Base-by-base conservation (phyloP, 1,140 invertebrate species). In the Aphis gossypii region DNA sequence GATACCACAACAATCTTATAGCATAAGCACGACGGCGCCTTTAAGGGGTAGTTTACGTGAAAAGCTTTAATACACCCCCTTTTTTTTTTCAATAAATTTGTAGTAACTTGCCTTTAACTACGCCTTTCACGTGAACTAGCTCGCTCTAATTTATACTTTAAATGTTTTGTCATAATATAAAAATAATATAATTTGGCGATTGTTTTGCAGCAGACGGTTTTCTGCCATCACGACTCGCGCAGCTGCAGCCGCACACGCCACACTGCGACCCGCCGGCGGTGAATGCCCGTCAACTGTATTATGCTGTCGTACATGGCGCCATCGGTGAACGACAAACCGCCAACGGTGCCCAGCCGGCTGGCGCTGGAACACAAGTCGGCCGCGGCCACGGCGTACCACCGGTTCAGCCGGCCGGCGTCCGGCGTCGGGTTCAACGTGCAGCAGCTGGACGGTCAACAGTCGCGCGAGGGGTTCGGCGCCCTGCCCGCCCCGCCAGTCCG, bases 261-360 rank as follows among this genome's bases (percentile, higher is more conserved):
- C 11, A 76, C 60, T n/a, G 60, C 18, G 35, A 23, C 48, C 38
- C 11, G 60, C 68, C 11, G n/a, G 25, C 11, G 48, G 88, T 82
- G 89, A 68, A 90, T 60, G 89, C 25, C 23, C 38, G 89, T 60
- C 23, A 44, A 20, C 25, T 94, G 68, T 92, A 94, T 91, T 54
- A 97, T 97, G 96, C 95, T 97, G 95, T 97, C 96, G 60, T 97
- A 97, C 94, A 96, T 97, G 96, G 95, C 97, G 94, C 96, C 96
- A 41, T 96, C 96, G 44, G 96, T 96, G 93, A 96, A 96, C 94
- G 96, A 97, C 94, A 96, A 96, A 95, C 96, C 96, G 38, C 96
- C 96, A 25, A 96, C 96, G 94, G 96, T 95, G 86, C 96, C 96
- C 21, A 95, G 95, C 20, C 96, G 96, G 94, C 95, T 93, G 76